Percentiles rank a stretch among this genome's conserved stretches.
Conservation (phyloP, 1,140 invertebrate genomes). For the Leptinotarsa texana region DNA sequence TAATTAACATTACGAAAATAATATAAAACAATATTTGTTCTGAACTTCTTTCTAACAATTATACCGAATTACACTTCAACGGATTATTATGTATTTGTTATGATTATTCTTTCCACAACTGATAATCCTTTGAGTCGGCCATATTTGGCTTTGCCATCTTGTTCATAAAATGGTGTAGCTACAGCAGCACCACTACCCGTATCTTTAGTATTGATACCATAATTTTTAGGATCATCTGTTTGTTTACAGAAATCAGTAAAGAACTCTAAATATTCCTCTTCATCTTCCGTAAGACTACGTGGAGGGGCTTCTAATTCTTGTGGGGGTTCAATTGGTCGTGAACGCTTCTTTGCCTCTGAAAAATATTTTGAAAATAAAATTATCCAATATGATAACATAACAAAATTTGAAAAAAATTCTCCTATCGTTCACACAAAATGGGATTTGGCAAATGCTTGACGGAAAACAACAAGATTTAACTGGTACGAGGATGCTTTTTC, state of each 20-base stretch:
- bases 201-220: slow-evolving; percentile 40
- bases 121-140: not conserved
- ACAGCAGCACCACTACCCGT: not conserved
- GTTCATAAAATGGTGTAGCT: not conserved
- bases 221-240: slow-evolving; percentile 41
- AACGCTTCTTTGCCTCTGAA: slow-evolving; percentile 45
- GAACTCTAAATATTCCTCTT: slow-evolving; percentile 47
- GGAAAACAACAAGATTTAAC: too few relatives aligned
- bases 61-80: too few relatives aligned
- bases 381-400: not conserved
- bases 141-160: not conserved
- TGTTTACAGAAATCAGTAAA: slow-evolving; percentile 49
- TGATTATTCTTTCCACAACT: not conserved
- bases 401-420: not conserved
- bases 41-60: too few relatives aligned
- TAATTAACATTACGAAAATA: too few relatives aligned
- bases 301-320: slow-evolving; percentile 29
- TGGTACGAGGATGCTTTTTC: too few relatives aligned
- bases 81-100: not conserved
- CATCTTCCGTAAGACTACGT: slow-evolving; percentile 41
- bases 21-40: too few relatives aligned
- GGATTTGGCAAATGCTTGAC: too few relatives aligned
- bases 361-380: not conserved
- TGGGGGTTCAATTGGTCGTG: slow-evolving; percentile 39
- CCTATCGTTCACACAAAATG: too few relatives aligned